phyloP scores from a whole-genome alignment of 2,888 invertebrate genomes.

The Deilephila elpenor region DNA sequence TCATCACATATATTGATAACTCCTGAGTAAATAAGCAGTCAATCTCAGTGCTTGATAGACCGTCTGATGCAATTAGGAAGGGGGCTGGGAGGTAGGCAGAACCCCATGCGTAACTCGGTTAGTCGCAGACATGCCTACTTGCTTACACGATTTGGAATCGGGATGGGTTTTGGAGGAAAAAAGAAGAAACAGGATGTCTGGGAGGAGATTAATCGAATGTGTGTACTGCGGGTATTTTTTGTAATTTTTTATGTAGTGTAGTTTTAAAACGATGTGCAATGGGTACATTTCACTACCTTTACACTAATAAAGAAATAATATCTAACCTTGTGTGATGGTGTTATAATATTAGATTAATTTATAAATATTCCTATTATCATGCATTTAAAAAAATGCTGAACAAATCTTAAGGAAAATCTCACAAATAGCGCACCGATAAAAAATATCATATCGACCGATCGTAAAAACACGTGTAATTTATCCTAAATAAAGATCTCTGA shows the following conservation, averaged over 20 bases:
- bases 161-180: not conserved
- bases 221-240: too few relatives aligned
- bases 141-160: not conserved
- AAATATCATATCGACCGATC: not conserved
- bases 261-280: too few relatives aligned
- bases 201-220: not conserved
- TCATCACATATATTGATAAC: not conserved
- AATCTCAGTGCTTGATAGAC: not conserved
- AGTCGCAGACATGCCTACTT: not conserved
- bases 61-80: conserved; percentile 16
- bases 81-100: conserved; percentile 5
- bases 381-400: too few relatives aligned
- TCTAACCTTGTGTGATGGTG: too few relatives aligned
- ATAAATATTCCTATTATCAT: not conserved
- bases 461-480: not conserved
- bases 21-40: not conserved
- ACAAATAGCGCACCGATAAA: too few relatives aligned
- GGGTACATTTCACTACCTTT: too few relatives aligned
- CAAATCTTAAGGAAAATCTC: too few relatives aligned
- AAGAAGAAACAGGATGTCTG: not conserved
- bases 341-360: not conserved
- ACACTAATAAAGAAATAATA: too few relatives aligned
- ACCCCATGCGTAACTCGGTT: conserved; percentile 7
- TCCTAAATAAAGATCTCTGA: conserved; percentile 1
- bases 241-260: not conserved